Conservation (phyloP, 2,797 vertebrate species). For the Rhynchonycteris naso region DNA sequence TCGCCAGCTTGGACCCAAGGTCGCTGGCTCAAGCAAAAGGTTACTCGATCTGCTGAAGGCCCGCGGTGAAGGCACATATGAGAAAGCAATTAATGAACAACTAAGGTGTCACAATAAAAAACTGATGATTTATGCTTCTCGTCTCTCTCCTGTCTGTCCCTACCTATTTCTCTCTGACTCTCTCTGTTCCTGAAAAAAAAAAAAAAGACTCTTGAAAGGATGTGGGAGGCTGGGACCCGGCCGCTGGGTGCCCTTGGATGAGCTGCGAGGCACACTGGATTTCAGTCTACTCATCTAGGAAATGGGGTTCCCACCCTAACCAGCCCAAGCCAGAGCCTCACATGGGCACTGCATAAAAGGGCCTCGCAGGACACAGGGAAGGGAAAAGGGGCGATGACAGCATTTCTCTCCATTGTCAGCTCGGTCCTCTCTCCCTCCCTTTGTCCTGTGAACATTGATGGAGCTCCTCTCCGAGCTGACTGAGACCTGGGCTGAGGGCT, state of each 20-base stretch:
- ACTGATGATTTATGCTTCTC: no score
- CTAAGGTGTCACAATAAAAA: no score
- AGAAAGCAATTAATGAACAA: no score
- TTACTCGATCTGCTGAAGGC: no score
- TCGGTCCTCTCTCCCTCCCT: fast-evolving
- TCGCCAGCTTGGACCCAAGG: no score
- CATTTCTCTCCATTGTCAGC: fast-evolving
- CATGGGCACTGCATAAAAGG: not conserved
- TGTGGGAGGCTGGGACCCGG: not conserved
- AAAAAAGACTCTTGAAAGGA: not conserved
- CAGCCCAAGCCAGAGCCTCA: not conserved
- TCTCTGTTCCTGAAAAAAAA: no score
- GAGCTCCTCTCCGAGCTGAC: not conserved
- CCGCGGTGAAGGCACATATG: no score
- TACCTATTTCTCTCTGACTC: no score
- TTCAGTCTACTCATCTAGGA: not conserved
- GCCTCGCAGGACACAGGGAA: not conserved
- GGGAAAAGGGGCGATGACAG: not conserved
- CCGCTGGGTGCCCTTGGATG: not conserved
- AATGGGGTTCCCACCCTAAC: not conserved
- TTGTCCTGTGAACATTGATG: fast-evolving
- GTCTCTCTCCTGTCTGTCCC: no score
- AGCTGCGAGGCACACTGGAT: not conserved
- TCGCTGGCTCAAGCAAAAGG: no score
- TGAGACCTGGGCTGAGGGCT: not conserved